Conservation (phyloP, 2,888 invertebrate genomes). For the Caenorhabditis imperialis region DNA sequence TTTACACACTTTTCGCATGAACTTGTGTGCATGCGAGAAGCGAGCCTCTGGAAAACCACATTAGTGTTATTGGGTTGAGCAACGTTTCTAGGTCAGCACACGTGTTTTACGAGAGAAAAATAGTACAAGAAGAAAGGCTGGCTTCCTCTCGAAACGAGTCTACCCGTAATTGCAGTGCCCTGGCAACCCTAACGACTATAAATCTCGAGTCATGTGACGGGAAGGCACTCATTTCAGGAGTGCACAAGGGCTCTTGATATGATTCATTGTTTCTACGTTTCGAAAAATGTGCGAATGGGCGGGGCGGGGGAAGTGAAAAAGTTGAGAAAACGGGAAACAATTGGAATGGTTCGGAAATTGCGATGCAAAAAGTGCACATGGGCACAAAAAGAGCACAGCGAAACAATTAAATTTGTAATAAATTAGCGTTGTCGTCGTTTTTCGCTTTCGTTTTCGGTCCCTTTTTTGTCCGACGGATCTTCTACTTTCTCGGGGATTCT, state of each 20-base stretch:
- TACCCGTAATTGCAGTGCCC: constrained; percentile 16
- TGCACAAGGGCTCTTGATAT: constrained; percentile 9
- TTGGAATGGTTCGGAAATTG: constrained; percentile 17
- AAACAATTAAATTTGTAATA: constrained; percentile 56
- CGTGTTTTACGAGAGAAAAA: background rate
- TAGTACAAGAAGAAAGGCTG: background rate
- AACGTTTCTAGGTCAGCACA: too few relatives aligned
- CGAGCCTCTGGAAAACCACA: too few relatives aligned
- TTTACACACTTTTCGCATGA: too few relatives aligned
- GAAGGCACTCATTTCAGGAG: background rate
- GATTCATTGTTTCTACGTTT: constrained; percentile 11
- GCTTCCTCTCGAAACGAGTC: background rate
- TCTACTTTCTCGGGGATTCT: background rate
- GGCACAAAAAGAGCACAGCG: background rate
- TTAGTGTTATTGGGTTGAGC: too few relatives aligned
- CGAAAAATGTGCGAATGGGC: too few relatives aligned
- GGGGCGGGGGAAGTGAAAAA: background rate
- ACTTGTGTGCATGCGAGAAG: too few relatives aligned
- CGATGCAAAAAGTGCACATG: background rate
- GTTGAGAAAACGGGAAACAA: constrained; percentile 10
- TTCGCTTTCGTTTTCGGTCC: constrained; percentile 1
- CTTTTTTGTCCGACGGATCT: constrained; percentile 3
- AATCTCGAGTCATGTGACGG: constrained; percentile 12
- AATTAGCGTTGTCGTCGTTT: constrained; percentile 33
- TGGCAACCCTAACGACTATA: constrained; percentile 19